Conservation (phyloP, 2,888 invertebrate species). For the Thumatha senex region DNA sequence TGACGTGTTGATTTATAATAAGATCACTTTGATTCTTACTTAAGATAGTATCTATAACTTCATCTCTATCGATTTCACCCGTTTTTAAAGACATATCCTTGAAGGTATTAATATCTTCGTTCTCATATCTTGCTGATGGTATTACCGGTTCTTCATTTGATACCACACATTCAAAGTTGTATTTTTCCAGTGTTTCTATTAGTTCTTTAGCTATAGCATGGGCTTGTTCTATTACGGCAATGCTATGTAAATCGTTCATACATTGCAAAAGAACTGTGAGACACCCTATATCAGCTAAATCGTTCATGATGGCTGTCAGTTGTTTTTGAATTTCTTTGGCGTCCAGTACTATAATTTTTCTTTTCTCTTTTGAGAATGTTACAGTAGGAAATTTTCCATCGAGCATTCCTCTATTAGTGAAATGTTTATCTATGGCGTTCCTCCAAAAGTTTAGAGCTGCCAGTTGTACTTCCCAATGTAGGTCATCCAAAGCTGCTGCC, state of each 20-base stretch:
- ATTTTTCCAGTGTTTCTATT: slow-evolving; percentile 72
- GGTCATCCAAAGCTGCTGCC: slow-evolving; percentile 84
- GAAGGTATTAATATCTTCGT: slow-evolving; percentile 12
- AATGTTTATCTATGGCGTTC: slow-evolving; percentile 82
- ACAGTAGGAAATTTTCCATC: slow-evolving; percentile 88
- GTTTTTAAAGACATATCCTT: no score
- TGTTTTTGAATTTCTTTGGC: slow-evolving; percentile 84
- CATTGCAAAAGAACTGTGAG: slow-evolving; percentile 85
- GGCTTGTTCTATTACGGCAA: slow-evolving; percentile 82
- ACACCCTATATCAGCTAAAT: slow-evolving; percentile 85
- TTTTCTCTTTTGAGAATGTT: slow-evolving; percentile 88
- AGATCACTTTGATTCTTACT: slow-evolving; percentile 80
- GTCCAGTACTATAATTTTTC: slow-evolving; percentile 87
- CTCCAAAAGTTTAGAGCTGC: slow-evolving; percentile 87
- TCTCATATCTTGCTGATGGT: slow-evolving; percentile 1
- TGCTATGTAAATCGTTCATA: no score
- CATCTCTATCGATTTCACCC: slow-evolving; percentile 14
- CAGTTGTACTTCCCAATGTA: slow-evolving; percentile 90
- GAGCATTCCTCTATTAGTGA: slow-evolving; percentile 84
- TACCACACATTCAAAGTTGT: slow-evolving; percentile 55
- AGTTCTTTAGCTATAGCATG: slow-evolving; percentile 75
- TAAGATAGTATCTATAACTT: slow-evolving; percentile 83
- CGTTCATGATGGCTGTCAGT: slow-evolving; percentile 83
- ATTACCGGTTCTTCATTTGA: slow-evolving; percentile 10
- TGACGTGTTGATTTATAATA: slow-evolving; percentile 78